Evolutionary conservation across 1,140 invertebrate species (phyloP), one percentile per base, ranked within the genome.

Genomic region (Mya arenaria): DNA sequence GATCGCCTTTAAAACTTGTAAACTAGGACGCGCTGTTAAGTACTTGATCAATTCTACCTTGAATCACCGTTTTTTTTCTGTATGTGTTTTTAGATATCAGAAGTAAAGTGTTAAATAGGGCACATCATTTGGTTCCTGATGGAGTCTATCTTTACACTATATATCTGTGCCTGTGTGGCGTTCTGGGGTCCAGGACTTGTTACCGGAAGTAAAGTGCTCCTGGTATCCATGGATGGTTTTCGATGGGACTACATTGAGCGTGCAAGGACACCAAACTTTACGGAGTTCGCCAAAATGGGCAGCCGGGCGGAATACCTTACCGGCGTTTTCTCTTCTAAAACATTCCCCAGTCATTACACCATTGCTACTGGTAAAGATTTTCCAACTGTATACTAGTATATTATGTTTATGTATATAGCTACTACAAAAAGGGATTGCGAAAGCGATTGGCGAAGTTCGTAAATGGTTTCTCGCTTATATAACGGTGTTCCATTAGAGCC

Each of bases 341-440:
- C 96, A 1, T 96, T 96, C 92, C 95, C 96, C 0, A 96, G 96
- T 92, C 96, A 97, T 92, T 95, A 96, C 88, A 94, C 95, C 1
- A 96, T 97, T 34, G 95, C 94, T 0, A 97, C 96, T 73, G 96
- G 96, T 91, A 84, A 84, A 72, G 28, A 15, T 28, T 48, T 48
- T 48, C 10, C 19, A 13, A 19, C 10, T 13, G 41, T 19, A 19
- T 48, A 19, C 19, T 10, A 13, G 41, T 48, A 19, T 48, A 48
- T 48, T n/a, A n/a, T n/a, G 41, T 48, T 10, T 48, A 19, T 48
- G 41, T 48, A 19, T 19, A 19, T 48, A 19, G 10, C 10, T 48
- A 19, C 41, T 10, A 13, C 19, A 13, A 19, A 13, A 19, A 10
- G 41, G 10, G 41, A 48, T 48, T 48, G 41, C 19, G 19, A 13